Conservation (phyloP, 2,888 invertebrate genomes). For the Coelopa pilipes region DNA sequence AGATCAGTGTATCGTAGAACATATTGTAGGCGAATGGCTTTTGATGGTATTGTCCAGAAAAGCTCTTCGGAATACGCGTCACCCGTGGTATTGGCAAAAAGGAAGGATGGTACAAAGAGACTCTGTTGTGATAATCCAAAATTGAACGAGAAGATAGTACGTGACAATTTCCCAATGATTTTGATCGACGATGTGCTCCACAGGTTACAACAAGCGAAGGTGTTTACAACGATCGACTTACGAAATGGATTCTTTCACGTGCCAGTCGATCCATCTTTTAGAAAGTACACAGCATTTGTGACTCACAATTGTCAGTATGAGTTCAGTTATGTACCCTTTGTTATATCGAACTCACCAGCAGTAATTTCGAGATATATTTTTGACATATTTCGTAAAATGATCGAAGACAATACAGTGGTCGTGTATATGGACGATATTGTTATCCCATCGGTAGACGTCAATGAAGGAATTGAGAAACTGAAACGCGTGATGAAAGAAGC, state of each 20-base stretch:
- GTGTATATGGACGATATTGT: conserved; percentile 46
- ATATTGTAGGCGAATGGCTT: conserved; percentile 44
- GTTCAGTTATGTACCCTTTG: conserved; percentile 43
- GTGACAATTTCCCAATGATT: conserved; percentile 40
- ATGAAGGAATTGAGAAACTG: conserved; percentile 36
- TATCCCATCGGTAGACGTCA: conserved; percentile 38
- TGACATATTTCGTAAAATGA: conserved; percentile 38
- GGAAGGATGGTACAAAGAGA: conserved; percentile 38
- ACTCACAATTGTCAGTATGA: conserved; percentile 40
- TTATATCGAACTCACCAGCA: conserved; percentile 44
- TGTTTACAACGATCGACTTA: conserved; percentile 32
- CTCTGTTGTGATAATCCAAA: conserved; percentile 36
- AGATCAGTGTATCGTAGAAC: conserved; percentile 45
- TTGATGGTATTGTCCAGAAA: neutral
- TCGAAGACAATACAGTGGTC: conserved; percentile 31
- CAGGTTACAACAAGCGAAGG: conserved; percentile 24
- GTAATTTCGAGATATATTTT: conserved; percentile 44
- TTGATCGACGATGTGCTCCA: conserved; percentile 38
- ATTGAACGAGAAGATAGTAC: conserved; percentile 28
- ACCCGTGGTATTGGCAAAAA: conserved; percentile 41
- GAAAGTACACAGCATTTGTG: conserved; percentile 38
- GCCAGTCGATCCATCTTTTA: conserved; percentile 32
- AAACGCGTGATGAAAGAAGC: conserved; percentile 31
- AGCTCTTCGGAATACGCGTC: conserved; percentile 47
- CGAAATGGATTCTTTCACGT: conserved; percentile 42